Percentiles rank a stretch among this genome's conserved stretches.
Evolutionary conservation across 2,797 vertebrate species (phyloP).

Genomic region (Myotis planiceps): DNA sequence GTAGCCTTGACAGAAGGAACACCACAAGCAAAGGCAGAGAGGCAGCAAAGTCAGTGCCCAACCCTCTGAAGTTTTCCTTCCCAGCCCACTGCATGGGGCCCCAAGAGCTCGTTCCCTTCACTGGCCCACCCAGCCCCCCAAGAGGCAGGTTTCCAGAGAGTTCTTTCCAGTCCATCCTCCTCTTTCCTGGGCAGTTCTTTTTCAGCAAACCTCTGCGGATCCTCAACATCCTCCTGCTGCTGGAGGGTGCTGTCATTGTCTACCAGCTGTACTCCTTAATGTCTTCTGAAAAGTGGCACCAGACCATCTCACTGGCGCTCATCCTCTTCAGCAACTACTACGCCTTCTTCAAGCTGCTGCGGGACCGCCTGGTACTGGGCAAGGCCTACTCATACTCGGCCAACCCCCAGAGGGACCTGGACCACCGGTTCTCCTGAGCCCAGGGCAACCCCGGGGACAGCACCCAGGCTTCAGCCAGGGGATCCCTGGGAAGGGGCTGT

Average conservation of each 20-base stretch:
- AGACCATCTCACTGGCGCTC: conserved; percentile 97
- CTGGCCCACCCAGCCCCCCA: not conserved
- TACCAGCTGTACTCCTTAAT: conserved; percentile 98
- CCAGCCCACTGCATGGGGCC: not conserved
- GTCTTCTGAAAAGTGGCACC: conserved; percentile 98
- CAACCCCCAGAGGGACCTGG: conserved; percentile 89
- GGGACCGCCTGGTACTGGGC: conserved; percentile 97
- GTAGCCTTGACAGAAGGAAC: not conserved
- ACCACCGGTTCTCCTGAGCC: conserved; percentile 92
- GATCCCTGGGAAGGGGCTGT: conserved; percentile 37
- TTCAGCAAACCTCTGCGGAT: conserved; percentile 99
- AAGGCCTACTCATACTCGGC: conserved; percentile 95
- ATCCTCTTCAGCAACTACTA: conserved; percentile 99
- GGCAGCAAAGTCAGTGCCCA: not conserved
- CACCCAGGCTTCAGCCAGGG: conserved; percentile 42
- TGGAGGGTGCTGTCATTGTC: conserved; percentile 97
- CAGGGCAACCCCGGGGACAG: conserved; percentile 1
- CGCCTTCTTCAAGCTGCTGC: conserved; percentile 97
- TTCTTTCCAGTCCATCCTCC: not conserved
- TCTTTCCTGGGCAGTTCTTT: conserved; percentile 92
- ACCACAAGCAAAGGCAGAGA: conserved; percentile 3
- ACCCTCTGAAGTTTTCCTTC: not conserved
- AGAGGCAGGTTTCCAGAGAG: not conserved
- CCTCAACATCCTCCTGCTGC: conserved; percentile 97
- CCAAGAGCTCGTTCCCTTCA: not conserved